A percentile compares a stretch with the other conserved stretches of the same genome.
Evolutionary conservation across 2,888 invertebrate genomes (phyloP).

Genomic region (Myathropa florea): DNA sequence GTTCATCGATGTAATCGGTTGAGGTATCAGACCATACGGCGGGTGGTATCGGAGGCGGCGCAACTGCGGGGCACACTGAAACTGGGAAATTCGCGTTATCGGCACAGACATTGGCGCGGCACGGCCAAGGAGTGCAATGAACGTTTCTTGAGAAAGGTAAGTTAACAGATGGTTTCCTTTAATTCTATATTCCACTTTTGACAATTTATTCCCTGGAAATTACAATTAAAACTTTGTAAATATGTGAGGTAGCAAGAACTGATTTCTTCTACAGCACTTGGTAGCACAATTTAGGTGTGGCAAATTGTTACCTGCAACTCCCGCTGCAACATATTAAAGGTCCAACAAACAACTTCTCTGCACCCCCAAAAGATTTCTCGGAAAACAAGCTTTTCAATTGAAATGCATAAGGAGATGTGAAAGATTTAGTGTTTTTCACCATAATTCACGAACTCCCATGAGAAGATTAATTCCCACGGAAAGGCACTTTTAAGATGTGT

Average conservation of each 20-base stretch:
- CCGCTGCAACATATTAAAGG: not conserved
- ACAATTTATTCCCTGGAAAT: not conserved
- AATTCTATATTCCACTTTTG: not conserved
- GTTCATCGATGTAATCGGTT: constrained; percentile 83
- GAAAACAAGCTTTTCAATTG: not conserved
- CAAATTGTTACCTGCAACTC: not conserved
- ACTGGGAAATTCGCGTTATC: constrained; percentile 86
- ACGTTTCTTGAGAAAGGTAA: constrained; percentile 92
- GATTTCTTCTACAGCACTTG: not conserved
- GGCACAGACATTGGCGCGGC: constrained; percentile 92
- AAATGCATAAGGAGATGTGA: not conserved
- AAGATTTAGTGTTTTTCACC: not conserved
- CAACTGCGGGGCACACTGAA: constrained; percentile 85
- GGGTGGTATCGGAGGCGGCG: constrained; percentile 87
- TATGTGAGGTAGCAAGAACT: not conserved
- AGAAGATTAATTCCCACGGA: not conserved
- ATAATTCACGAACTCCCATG: not conserved
- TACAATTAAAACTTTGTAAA: not conserved
- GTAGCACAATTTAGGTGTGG: not conserved
- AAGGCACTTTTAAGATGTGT: not conserved
- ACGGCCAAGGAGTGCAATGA: constrained; percentile 94
- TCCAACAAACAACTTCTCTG: too few relatives aligned
- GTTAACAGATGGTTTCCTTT: constrained; percentile 6
- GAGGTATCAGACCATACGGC: constrained; percentile 85
- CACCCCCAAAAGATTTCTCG: too few relatives aligned